A percentile compares a stretch with the other conserved stretches of the same genome.
Evolutionary conservation across 2,888 invertebrate genomes (phyloP).

Genomic region (Noctua comes): DNA sequence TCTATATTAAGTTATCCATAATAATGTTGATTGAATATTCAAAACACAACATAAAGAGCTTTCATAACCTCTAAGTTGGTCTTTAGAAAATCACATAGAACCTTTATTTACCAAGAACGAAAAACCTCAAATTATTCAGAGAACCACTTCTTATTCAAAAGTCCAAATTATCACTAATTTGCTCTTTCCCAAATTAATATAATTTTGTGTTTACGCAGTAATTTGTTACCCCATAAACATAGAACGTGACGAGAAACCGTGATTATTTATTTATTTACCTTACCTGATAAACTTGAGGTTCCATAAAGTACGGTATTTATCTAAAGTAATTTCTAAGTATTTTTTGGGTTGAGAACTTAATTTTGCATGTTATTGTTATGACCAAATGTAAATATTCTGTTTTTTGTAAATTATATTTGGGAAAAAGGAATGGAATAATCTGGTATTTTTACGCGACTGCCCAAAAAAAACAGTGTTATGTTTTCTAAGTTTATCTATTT

Average conservation of each 20-base stretch:
- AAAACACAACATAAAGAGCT: background rate
- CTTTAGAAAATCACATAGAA: background rate
- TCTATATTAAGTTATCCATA: background rate
- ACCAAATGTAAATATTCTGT: background rate
- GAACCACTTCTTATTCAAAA: constrained; percentile 11
- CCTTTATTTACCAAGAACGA: background rate
- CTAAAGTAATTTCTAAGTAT: background rate
- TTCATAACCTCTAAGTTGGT: background rate
- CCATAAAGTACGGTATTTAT: constrained; percentile 34
- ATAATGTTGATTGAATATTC: background rate
- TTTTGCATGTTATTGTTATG: constrained; percentile 19
- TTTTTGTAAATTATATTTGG: background rate
- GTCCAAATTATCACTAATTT: constrained; percentile 24
- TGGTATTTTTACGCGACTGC: background rate
- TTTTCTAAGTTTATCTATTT: background rate
- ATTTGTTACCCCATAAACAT: constrained; percentile 59
- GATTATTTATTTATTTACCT: constrained; percentile 51
- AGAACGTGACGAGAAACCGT: constrained; percentile 56
- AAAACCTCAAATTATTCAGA: background rate
- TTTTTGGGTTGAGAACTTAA: constrained; percentile 25
- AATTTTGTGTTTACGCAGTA: constrained; percentile 57
- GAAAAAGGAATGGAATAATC: background rate
- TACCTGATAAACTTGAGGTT: constrained; percentile 39
- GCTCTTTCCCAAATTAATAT: constrained; percentile 44
- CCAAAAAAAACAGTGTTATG: background rate